Base-by-base conservation (phyloP, 2,797 vertebrate species). In the Oreochromis mossambicus region DNA sequence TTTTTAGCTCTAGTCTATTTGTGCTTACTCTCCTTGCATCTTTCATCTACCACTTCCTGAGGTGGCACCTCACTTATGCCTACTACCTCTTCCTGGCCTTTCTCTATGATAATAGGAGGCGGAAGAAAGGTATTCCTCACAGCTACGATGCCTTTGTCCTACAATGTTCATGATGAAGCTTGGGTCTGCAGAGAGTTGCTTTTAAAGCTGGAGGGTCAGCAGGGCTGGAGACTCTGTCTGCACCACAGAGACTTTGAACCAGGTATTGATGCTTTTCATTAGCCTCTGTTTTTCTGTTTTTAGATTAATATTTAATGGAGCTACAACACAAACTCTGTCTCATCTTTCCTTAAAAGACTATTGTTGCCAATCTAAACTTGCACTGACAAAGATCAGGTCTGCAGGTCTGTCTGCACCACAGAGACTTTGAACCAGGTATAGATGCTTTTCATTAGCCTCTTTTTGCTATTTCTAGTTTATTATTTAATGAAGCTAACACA, bases 191-290 rank as follows among this genome's bases (percentile, higher is more conserved):
- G 24, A 19, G 86, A 95, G 73, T 86, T 95, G 78, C 84, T 95
- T 21, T 92, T 93, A 2, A 79, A 68, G 24, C 79, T 95, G 91
- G 95, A 96, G 14, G 86, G 84, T 10, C 38, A 91, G 2, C 94
- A 94, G 15, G 91, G 93, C 48, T 95, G 91, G 92, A 95, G 51
- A 66, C 89, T 95, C 29, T 95, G 94, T 46, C 13, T 41, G 38
- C 38, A 41, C 11, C 94, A 95, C 87, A 82, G 94, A 68, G 95
- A 96, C 89, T 95, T 95, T 52, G 86, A 94, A 76, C 95, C 93
- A 84, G 94, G 93, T 88, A 82, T 43, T 3, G 0, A 43, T 43
- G 12, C 0, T 46, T 46, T 1, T 6, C 13, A 14, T 46, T 15
- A 46, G 1, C 43, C 43, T 46, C 13, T 46, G 3, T 46, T 46